Evolutionary conservation across 2,888 invertebrate genomes (phyloP), one percentile per base, ranked within the genome.

Genomic region (Ochropacha duplaris): DNA sequence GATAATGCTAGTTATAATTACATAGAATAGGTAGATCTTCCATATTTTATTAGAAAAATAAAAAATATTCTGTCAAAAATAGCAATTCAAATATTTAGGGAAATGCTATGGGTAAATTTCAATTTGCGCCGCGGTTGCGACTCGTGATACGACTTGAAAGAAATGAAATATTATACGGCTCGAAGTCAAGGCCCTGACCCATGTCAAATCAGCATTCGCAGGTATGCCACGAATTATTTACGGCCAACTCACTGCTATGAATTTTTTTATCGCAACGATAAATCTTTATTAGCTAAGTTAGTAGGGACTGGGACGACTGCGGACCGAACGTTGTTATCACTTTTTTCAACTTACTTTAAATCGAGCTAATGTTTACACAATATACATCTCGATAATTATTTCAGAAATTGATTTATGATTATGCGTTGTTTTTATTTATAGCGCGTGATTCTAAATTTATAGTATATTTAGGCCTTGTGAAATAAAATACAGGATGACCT

Each of bases 151-250:
- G 81, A 78, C 80, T 78, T 71, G 74, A 81, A 82, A 85, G 85
- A 86, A 87, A 88, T 90, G 88, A 89, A 90, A 90, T 88, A 88
- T 87, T 85, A 88, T 83, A 81, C 81, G 81, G 78, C 77, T 75
- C 67, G 72, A 75, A 68, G 72, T 78, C 70, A 72, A 78, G 77
- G 75, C 81, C 31, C 83, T 89, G 90, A 90, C 90, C 90, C 90
- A 79, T 87, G 90, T 90, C 90, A 88, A 90, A 89, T 90, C 89
- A 90, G 90, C 88, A 90, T 89, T 88, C 82, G 81, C 89, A 90
- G 90, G 90, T 88, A 90, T 84, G 84, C 87, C 85, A 84, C 84
- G 83, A 87, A 88, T 90, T 90, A 90, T 90, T 88, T 90, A 89
- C 86, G 88, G 82, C 81, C 83, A 80, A 82, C 86, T 88, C 83